phyloP scores from a whole-genome alignment of 2,888 invertebrate species.

The Tachystola acroxantha region DNA sequence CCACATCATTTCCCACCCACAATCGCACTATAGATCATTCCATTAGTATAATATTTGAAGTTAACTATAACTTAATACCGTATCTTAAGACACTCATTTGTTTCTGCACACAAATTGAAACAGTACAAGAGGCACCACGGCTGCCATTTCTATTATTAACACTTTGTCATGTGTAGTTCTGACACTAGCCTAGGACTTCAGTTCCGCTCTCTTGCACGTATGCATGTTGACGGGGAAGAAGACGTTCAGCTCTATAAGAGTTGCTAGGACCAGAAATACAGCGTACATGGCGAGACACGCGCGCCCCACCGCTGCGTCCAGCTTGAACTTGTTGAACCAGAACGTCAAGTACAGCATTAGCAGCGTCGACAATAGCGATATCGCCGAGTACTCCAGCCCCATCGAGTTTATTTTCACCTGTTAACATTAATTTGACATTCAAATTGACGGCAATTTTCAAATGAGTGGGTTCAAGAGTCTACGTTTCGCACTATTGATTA shows the following conservation, averaged over 20 bases:
- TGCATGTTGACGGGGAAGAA: slow-evolving; percentile 95
- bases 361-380: slow-evolving; percentile 91
- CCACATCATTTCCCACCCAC: too few relatives aligned
- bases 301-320: slow-evolving; percentile 90
- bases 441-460: too few relatives aligned
- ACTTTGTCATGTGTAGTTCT: slow-evolving; percentile 30
- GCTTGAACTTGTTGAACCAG: slow-evolving; percentile 90
- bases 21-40: too few relatives aligned
- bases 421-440: slow-evolving; percentile 15
- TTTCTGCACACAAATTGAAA: slow-evolving; percentile 12
- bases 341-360: slow-evolving; percentile 90
- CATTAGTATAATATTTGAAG: too few relatives aligned
- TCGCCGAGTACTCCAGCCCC: slow-evolving; percentile 93
- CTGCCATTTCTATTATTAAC: slow-evolving; percentile 22
- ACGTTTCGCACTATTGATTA: too few relatives aligned
- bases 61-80: too few relatives aligned
- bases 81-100: not conserved
- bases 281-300: slow-evolving; percentile 93
- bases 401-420: slow-evolving; percentile 92
- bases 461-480: too few relatives aligned
- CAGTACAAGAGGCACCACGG: slow-evolving; percentile 31
- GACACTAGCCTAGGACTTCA: slow-evolving; percentile 48
- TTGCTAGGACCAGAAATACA: slow-evolving; percentile 91
- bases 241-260: slow-evolving; percentile 94
- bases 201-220: slow-evolving; percentile 83